phyloP scores from a whole-genome alignment of 2,797 vertebrate species.

The Gouania willdenowi region DNA sequence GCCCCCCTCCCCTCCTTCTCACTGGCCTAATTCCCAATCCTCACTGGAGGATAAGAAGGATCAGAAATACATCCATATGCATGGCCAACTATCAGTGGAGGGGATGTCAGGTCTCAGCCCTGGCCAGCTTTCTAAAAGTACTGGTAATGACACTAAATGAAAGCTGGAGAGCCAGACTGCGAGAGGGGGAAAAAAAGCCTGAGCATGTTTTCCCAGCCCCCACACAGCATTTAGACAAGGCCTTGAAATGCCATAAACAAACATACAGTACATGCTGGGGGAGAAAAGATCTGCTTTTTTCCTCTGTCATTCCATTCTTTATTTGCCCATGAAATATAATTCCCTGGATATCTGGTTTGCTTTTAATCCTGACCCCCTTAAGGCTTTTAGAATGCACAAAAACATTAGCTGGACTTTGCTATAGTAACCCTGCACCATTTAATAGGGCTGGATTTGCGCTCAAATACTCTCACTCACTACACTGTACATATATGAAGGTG shows the following conservation, averaged over 20 bases:
- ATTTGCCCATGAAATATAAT: slow-evolving; percentile 65
- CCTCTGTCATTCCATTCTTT: slow-evolving; percentile 46
- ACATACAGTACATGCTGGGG: slow-evolving; percentile 58
- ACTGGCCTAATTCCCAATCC: slow-evolving; percentile 63
- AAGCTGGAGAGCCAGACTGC: slow-evolving; percentile 55
- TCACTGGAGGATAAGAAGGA: slow-evolving; percentile 69
- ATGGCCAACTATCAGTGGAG: slow-evolving; percentile 63
- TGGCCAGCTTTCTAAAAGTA: slow-evolving; percentile 62
- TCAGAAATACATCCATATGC: slow-evolving; percentile 73
- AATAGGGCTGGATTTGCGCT: slow-evolving; percentile 41
- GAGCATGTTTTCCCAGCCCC: slow-evolving; percentile 21
- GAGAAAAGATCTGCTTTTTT: slow-evolving; percentile 55
- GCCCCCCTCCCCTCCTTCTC: slow-evolving; percentile 34
- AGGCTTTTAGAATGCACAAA: slow-evolving; percentile 47
- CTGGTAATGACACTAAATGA: slow-evolving; percentile 78
- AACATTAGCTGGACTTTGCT: slow-evolving; percentile 61
- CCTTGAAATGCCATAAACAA: slow-evolving; percentile 65
- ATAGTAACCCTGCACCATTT: slow-evolving; percentile 28
- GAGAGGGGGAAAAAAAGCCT: slow-evolving; percentile 45
- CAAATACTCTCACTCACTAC: slow-evolving; percentile 26
- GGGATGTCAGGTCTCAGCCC: slow-evolving; percentile 67
- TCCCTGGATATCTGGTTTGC: slow-evolving; percentile 36
- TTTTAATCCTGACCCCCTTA: slow-evolving; percentile 38
- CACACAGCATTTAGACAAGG: slow-evolving; percentile 17
- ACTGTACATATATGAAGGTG: slow-evolving; percentile 17